These are phyloP conservation scores for Amphipoea lucens DNA, from an alignment of 2,888 invertebrate species.

Conservation along the genomic window DNA sequence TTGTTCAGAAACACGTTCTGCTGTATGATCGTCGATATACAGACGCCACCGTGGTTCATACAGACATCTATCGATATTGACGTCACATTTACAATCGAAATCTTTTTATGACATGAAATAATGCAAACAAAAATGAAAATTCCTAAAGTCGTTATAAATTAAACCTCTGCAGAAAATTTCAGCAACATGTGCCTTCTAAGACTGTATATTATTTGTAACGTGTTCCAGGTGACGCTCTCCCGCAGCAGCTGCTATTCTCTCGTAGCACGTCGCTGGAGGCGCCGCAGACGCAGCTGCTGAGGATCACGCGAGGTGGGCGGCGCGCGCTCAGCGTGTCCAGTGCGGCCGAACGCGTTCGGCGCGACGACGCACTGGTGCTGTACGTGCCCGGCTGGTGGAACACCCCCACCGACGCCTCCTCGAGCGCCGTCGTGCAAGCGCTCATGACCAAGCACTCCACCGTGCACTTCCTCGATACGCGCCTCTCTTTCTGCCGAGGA, in stretches of 20 bases:
- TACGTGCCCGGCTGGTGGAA: conserved; percentile 88
- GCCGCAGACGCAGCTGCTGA: conserved; percentile 75
- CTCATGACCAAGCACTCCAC: conserved; percentile 74
- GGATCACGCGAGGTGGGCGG: conserved; percentile 67
- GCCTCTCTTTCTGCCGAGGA: conserved; percentile 80
- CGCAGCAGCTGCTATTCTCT: conserved; percentile 78
- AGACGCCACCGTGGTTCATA: too few species aligned
- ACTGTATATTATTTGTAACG: background rate
- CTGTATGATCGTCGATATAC: background rate
- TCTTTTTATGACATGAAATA: background rate
- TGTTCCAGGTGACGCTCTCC: conserved; percentile 82
- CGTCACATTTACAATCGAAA: background rate
- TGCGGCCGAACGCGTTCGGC: conserved; percentile 68
- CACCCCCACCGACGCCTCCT: conserved; percentile 81
- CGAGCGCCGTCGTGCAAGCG: conserved; percentile 77
- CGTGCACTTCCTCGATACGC: conserved; percentile 81
- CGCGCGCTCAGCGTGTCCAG: conserved; percentile 70
- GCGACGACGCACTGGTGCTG: conserved; percentile 68
- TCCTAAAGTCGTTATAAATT: background rate
- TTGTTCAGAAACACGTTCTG: conserved; percentile 18
- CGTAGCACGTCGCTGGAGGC: conserved; percentile 70
- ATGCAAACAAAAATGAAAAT: background rate
- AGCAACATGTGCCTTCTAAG: background rate
- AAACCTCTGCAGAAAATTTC: background rate
- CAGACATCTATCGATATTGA: background rate